Conservation (phyloP, 2,113 vertebrate genomes). For the Desmodus rotundus region DNA sequence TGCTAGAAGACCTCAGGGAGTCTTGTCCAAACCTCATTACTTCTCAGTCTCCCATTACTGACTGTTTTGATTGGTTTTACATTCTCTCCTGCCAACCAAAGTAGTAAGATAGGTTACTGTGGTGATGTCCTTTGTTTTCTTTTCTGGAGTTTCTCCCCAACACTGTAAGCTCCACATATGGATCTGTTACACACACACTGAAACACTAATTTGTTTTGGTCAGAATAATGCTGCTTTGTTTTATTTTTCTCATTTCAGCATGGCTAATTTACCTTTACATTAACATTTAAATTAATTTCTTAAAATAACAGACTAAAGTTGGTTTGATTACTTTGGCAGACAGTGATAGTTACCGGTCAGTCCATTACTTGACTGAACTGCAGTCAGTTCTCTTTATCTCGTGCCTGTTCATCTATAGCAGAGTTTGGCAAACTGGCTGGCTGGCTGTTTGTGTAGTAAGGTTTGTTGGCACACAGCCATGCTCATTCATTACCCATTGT, state of each 20-base stretch:
- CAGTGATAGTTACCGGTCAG: not conserved
- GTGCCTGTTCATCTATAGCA: not conserved
- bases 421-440: not conserved
- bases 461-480: not conserved
- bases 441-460: not conserved
- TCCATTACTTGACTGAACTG: not conserved
- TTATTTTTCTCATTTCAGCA: not conserved
- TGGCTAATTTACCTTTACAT: not conserved
- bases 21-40: constrained; percentile 42
- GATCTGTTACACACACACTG: not conserved
- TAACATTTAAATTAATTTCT: constrained; percentile 38
- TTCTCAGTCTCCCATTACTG: constrained; percentile 41
- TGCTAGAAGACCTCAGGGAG: constrained; percentile 1
- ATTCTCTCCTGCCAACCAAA: not conserved
- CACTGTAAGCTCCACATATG: not conserved
- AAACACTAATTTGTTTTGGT: constrained; percentile 9
- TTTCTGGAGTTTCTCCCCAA: constrained; percentile 1
- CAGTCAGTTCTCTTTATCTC: not conserved
- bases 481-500: not conserved
- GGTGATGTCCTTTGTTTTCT: constrained; percentile 8
- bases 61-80: constrained; percentile 53
- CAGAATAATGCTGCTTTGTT: not conserved
- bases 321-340: not conserved
- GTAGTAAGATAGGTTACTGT: not conserved
- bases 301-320: not conserved